These are phyloP conservation scores for Drosophila insularis DNA, from an alignment of 1,140 invertebrate genomes.

Conservation along the genomic window DNA sequence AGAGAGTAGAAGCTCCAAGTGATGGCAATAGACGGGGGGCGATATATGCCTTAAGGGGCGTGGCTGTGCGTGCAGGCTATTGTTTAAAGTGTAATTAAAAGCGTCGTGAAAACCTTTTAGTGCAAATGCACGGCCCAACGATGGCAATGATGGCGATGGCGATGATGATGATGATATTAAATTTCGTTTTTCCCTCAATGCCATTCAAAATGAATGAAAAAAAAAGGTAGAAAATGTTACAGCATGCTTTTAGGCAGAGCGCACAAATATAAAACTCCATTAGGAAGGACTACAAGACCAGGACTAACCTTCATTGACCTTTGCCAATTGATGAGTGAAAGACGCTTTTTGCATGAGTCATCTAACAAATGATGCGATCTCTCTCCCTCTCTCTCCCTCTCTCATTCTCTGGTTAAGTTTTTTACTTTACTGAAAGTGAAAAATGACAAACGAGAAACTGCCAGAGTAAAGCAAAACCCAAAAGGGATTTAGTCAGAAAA, in stretches of 20 bases:
- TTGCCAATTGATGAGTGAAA: conserved; percentile 57
- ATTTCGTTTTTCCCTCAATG: conserved; percentile 45
- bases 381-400: neutral
- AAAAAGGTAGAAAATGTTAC: conserved; percentile 23
- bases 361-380: conserved; percentile 65
- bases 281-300: conserved; percentile 11
- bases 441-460: conserved; percentile 7
- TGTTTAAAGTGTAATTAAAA: conserved; percentile 80
- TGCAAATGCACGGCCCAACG: conserved; percentile 37
- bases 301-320: conserved; percentile 66
- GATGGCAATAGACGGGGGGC: neutral
- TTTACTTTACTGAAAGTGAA: neutral
- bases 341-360: conserved; percentile 66
- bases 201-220: neutral
- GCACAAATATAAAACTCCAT: conserved; percentile 63
- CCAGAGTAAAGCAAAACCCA: neutral
- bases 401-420: neutral
- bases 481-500: neutral
- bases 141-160: neutral
- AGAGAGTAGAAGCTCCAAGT: conserved; percentile 10
- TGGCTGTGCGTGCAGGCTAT: conserved; percentile 49
- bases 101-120: conserved; percentile 74
- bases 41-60: conserved; percentile 6
- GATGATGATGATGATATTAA: conserved; percentile 60
- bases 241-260: conserved; percentile 45